phyloP scores from a whole-genome alignment of 2,888 invertebrate genomes.

The Acronicta aceris region DNA sequence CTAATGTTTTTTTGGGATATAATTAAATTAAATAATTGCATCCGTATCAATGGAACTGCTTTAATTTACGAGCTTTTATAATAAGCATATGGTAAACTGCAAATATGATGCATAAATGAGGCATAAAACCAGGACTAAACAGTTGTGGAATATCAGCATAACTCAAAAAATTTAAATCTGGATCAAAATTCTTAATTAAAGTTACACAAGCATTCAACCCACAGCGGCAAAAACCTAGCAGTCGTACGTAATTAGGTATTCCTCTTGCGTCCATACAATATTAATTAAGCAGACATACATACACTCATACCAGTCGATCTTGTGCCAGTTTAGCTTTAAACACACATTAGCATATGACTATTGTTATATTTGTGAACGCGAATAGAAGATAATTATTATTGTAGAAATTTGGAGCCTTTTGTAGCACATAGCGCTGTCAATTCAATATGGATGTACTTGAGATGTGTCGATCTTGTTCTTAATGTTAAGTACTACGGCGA shows the following conservation, averaged over 20 bases:
- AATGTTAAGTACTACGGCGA: no score
- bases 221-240: conserved; percentile 29
- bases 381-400: conserved; percentile 5
- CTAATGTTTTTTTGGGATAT: no score
- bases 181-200: conserved; percentile 30
- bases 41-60: no score
- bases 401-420: conserved; percentile 17
- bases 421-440: neutral
- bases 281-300: conserved; percentile 64
- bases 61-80: no score
- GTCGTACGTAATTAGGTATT: conserved; percentile 51
- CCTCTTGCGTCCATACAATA: conserved; percentile 44
- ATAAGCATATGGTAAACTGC: no score
- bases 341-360: conserved; percentile 45
- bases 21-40: no score
- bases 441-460: neutral
- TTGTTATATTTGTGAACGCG: conserved; percentile 36
- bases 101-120: no score
- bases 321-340: conserved; percentile 69
- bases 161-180: conserved; percentile 15
- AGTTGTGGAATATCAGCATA: neutral
- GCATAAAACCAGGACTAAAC: neutral
- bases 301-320: conserved; percentile 66
- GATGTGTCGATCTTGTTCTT: neutral
- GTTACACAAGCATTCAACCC: conserved; percentile 17